Base-by-base conservation (phyloP, 1,140 invertebrate species). In the Acyrthosiphon pisum region DNA sequence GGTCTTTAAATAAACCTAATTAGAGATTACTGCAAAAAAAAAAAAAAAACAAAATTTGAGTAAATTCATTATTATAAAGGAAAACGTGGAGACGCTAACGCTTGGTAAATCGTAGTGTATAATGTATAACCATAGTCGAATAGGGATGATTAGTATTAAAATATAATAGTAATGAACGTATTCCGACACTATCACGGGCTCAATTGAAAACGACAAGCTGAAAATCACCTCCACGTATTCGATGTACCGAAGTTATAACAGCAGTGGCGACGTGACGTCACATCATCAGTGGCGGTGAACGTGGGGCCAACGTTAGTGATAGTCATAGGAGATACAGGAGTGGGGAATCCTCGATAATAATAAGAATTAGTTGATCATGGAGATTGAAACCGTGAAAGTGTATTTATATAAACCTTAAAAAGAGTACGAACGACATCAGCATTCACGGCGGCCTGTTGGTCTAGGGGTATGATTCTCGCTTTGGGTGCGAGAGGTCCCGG, bases 401-500 rank as follows among this genome's bases (percentile, higher is more conserved):
- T 68, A n/a, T 68, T 81, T 37, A 0, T 8, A 37, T 35, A 1
- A 0, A 81, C 14, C 23, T 84, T 86, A 86, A 86, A 86, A 6
- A 44, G 23, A 86, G 83, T 46, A 46, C 41, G 26, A 86, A 86
- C 11, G 0, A 14, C 23, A 1, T 0, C 18, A 0, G 6, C 0
- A 14, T 68, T 1, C 30, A 68, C 6, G 60, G 84, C 84, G 84
- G 84, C 84, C 84, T 87, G 84, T 87, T 87, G 84, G 84, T 87
- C 84, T 87, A 87, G 96, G 60, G 96, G 96, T 96, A 96, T 96
- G 96, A 96, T 96, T 96, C 96, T 95, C 95, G 96, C 96, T 96
- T 96, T 96, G 96, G 96, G 96, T 96, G 96, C 96, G 96, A 96
- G 96, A 97, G 97, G 97, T 97, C 96, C 96, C 96, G 97, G 97